Base-by-base conservation (phyloP, 2,113 vertebrate genomes). In the Piaya cayana region DNA sequence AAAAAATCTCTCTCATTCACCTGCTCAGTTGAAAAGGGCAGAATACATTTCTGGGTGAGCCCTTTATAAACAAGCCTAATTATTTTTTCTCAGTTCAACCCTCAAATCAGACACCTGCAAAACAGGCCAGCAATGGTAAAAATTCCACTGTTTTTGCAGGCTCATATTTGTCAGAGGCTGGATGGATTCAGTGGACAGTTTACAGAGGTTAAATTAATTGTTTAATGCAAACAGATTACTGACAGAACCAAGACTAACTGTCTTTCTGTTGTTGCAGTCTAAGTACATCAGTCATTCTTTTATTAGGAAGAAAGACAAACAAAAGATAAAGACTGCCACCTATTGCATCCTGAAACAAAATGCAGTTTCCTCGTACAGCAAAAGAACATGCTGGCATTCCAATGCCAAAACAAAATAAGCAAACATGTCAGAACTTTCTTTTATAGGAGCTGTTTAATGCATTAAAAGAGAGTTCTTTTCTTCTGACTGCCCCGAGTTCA, bases 291-390 rank as follows among this genome's bases (percentile, higher is more conserved):
- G 13, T 34, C 26, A 9, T 37, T 43, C 65, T 36, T 36, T 18
- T 27, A 6, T 36, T 21, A 23, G 19, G 29, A 75, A 86, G 62
- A 55, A 67, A 47, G 15, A 62, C 6, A 72, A 72, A 65, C 12
- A 23, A 37, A 90, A 52, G 53, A 63, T 68, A 76, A 88, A 92
- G 88, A 59, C 92, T 96, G 89, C 71, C 97, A 96, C 43, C 95
- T 97, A 93, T 12, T 78, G 93, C 11, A 2, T 36, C 34, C 59
- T 58, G 45, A 85, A 72, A 75, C 64, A 80, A 77, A 96, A 60
- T 55, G 85, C 39, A 72, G 12, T 62, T 71, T 80, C 45, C 45
- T 30, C 21, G 36, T 11, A 19, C 7, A 83, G 25, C 32, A 75
- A 34, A 53, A 72, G 19, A 92, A 42, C 7, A 29, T 5, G 14